Conservation (phyloP, 2,888 invertebrate genomes). For the Caenorhabditis becei region DNA sequence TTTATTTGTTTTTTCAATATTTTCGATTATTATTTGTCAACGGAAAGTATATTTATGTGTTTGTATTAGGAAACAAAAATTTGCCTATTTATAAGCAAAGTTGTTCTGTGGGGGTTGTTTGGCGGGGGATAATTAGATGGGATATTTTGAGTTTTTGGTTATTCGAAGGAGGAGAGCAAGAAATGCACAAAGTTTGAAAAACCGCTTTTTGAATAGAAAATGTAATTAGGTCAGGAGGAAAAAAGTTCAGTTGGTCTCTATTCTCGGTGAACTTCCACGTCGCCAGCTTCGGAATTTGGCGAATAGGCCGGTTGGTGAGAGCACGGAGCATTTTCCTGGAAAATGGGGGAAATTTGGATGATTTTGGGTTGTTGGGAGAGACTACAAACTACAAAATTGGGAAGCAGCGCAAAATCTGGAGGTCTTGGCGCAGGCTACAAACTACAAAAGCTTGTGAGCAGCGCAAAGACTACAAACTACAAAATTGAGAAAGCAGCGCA, state of each 20-base stretch:
- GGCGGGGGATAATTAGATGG: not conserved
- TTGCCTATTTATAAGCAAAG: conserved; percentile 14
- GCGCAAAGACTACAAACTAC: no score
- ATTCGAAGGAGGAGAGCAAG: conserved; percentile 32
- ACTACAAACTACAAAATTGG: no score
- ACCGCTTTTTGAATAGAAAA: conserved; percentile 26
- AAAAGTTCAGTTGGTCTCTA: conserved; percentile 63
- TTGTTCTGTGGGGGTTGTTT: not conserved
- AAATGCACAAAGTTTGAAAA: conserved; percentile 39
- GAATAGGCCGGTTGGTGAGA: conserved; percentile 76
- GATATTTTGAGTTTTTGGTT: conserved; percentile 7
- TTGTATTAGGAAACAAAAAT: not conserved
- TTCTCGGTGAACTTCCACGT: conserved; percentile 68
- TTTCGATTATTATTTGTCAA: no score
- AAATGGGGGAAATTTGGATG: not conserved
- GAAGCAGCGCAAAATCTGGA: not conserved
- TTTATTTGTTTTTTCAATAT: conserved; percentile 25
- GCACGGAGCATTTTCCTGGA: conserved; percentile 76
- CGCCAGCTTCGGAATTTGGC: conserved; percentile 77
- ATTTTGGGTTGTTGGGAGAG: no score
- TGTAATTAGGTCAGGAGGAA: no score
- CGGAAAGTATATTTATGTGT: not conserved
- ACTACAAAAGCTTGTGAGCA: no score
- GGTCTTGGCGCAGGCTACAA: not conserved
- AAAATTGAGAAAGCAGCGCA: no score